Evolutionary conservation across 2,797 vertebrate genomes (phyloP).

Genomic region (Eulemur coronatus): DNA sequence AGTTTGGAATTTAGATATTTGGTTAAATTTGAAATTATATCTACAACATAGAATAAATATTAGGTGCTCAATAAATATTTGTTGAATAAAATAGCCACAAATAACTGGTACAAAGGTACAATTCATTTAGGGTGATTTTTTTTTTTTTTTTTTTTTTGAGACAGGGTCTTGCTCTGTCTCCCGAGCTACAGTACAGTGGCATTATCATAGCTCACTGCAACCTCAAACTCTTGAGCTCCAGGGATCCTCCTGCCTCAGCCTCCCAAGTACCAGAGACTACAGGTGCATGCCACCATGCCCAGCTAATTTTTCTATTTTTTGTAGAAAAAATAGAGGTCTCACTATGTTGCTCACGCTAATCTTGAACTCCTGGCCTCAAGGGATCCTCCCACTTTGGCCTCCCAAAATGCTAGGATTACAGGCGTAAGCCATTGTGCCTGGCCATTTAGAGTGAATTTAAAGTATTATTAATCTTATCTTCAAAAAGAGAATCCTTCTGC

Average conservation of each 20-base stretch:
- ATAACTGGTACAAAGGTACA: background rate
- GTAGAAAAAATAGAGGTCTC: background rate
- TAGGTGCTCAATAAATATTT: background rate
- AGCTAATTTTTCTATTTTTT: background rate
- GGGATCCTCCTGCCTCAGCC: background rate
- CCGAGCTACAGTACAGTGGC: background rate
- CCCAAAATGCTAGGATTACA: background rate
- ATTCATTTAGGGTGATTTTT: background rate
- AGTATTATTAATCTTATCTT: background rate
- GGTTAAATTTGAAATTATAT: slow-evolving; percentile 22
- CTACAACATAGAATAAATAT: background rate
- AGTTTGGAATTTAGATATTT: slow-evolving; percentile 26
- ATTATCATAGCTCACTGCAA: background rate
- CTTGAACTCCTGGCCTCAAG: background rate
- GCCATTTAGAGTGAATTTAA: background rate
- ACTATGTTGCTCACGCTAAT: background rate
- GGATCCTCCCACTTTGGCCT: background rate
- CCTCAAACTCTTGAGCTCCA: background rate
- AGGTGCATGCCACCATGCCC: background rate
- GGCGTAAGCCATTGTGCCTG: background rate
- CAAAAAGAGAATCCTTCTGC: background rate
- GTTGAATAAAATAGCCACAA: background rate
- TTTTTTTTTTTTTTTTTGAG: background rate
- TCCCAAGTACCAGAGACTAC: background rate
- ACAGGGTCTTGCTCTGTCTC: background rate